Evolutionary conservation across 2,888 invertebrate genomes (phyloP).

Genomic region (Metopia argyrocephala): DNA sequence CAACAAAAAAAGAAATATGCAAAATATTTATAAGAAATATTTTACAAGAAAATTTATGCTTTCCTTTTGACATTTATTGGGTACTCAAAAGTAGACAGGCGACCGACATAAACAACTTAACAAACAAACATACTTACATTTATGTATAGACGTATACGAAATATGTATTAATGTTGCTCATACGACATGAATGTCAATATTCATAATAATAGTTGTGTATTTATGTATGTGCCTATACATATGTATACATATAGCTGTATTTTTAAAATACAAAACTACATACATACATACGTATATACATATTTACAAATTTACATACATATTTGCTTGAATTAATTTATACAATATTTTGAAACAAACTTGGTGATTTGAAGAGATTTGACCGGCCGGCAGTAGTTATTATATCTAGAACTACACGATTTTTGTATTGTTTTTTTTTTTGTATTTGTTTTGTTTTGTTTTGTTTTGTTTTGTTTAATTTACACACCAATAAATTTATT

Average conservation of each 20-base stretch:
- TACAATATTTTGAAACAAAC: no score
- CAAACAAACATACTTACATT: background rate
- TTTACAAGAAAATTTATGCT: background rate
- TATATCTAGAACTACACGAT: no score
- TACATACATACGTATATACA: background rate
- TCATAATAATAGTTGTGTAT: conserved; percentile 33
- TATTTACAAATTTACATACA: no score
- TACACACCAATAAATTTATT: no score
- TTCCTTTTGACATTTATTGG: conserved; percentile 2
- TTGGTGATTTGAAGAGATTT: conserved; percentile 9
- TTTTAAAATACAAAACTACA: background rate
- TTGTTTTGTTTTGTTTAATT: no score
- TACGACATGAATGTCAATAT: conserved; percentile 52
- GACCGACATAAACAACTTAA: background rate
- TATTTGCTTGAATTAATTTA: no score
- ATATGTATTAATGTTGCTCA: conserved; percentile 25
- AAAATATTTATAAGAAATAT: background rate
- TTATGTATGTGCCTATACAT: conserved; percentile 22
- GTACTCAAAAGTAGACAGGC: conserved; percentile 30
- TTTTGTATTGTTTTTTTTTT: no score
- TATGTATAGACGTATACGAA: conserved; percentile 1
- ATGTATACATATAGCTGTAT: conserved; percentile 9
- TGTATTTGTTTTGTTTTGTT: no score
- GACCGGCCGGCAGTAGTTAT: conserved; percentile 58
- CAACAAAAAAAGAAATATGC: no score